Evolutionary conservation across 2,113 vertebrate genomes (phyloP).

Genomic region (Marmota flaviventris): DNA sequence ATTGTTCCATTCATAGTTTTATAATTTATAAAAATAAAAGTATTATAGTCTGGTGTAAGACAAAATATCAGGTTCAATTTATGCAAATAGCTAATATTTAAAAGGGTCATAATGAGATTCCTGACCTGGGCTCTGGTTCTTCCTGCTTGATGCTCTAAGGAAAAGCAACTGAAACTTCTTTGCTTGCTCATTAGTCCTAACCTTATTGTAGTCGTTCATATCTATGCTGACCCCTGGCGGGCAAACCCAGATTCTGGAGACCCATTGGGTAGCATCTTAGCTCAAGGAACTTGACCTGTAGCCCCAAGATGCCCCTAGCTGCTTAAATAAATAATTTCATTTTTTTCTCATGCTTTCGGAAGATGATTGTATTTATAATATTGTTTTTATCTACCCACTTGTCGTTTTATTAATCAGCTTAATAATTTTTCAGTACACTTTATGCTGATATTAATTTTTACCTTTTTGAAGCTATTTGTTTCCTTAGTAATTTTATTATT

Average conservation of each 20-base stretch:
- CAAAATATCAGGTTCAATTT: constrained; percentile 6
- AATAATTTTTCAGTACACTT: constrained; percentile 1
- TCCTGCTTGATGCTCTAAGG: background rate
- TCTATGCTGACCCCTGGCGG: background rate
- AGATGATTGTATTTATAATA: background rate
- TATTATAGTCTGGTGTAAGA: background rate
- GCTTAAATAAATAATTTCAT: background rate
- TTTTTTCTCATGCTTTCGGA: constrained; percentile 37
- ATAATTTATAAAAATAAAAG: background rate
- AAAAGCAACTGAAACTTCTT: background rate
- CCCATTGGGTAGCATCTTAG: background rate
- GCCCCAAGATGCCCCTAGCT: background rate
- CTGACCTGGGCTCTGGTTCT: background rate
- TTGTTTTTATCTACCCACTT: background rate
- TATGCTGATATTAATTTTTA: constrained; percentile 24
- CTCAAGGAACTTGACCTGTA: background rate
- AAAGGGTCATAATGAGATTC: background rate
- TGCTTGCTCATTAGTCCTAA: background rate
- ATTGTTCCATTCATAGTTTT: background rate
- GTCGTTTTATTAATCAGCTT: background rate
- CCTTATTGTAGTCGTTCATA: background rate
- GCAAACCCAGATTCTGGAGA: background rate
- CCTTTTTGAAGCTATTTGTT: background rate
- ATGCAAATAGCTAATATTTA: constrained; percentile 35
- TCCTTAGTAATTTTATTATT: constrained; percentile 16